phyloP scores from a whole-genome alignment of 2,888 invertebrate species.

The Caenorhabditis sp. region DNA sequence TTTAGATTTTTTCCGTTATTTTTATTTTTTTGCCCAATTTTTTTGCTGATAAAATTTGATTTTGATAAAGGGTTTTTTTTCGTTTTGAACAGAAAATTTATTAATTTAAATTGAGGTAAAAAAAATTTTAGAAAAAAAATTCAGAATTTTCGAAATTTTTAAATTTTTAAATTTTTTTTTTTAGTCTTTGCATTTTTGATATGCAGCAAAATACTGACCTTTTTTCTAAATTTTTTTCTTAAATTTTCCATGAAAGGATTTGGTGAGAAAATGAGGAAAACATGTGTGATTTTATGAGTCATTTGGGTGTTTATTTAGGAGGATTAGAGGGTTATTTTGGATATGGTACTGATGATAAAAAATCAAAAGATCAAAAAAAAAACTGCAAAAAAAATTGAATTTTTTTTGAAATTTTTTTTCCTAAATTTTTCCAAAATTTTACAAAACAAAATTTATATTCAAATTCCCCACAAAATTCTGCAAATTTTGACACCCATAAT shows the following conservation, averaged over 20 bases:
- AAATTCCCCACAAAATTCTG: background rate
- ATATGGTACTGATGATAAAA: background rate
- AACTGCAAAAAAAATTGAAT: background rate
- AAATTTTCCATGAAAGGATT: background rate
- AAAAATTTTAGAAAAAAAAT: too few relatives aligned
- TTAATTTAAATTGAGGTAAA: too few relatives aligned
- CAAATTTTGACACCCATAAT: background rate
- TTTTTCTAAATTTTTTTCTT: background rate
- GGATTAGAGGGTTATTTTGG: background rate
- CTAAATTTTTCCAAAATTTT: background rate
- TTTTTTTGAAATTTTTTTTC: background rate
- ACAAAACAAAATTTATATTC: background rate
- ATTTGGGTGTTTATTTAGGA: background rate
- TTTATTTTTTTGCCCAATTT: background rate
- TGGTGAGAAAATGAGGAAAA: background rate
- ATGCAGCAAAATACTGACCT: background rate
- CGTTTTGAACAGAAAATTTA: too few relatives aligned
- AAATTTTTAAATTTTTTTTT: too few relatives aligned
- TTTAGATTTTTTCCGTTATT: background rate
- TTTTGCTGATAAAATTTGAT: background rate
- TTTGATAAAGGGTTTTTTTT: background rate
- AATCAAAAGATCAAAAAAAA: background rate
- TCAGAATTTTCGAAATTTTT: too few relatives aligned
- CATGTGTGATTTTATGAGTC: background rate
- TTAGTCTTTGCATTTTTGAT: too few relatives aligned